Evolutionary conservation across 1,140 invertebrate species (phyloP), one percentile per base, ranked within the genome.

Genomic region (Brachionus koreanus): DNA sequence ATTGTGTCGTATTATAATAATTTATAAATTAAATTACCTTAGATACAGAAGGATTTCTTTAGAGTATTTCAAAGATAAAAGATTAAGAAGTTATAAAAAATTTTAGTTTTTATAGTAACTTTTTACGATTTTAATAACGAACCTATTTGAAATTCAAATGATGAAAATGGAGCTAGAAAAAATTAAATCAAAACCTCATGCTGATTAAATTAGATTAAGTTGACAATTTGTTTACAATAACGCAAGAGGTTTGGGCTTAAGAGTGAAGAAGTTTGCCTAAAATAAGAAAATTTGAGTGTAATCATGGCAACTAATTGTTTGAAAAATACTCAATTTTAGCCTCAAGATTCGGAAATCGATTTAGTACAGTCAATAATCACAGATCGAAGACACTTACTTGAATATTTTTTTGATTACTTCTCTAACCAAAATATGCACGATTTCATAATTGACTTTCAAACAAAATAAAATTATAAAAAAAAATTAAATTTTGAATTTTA

Each of bases 21-120:
- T 69, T 69, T 69, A 69, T 69, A 69, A 69, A 67, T 63, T 63
- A 33, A 63, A 65, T 69, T 69, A 69, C 65, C 65, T 69, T 69
- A 69, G 65, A 69, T 69, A 69, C 65, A 37, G 29, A 39, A 39
- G 16, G 16, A 39, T 65, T 65, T 65, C 33, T 65, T 65, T n/a
- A n/a, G 16, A 65, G 33, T 65, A 33, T 37, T 37, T n/a, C 1
- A 65, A 33, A 65, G 63, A 65, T 65, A 65, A 65, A 2, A 65
- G 63, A 65, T 33, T 33, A 65, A 65, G 33, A 65, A 65, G 16
- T 37, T 65, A 29, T 65, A 29, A 33, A 25, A 3, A 10, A n/a
- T n/a, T 65, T 5, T 33, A 10, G 12, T 33, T 65, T 29, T 6
- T 57, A 1, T 1, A 3, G 1, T 42, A 42, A 13, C 7, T 42